Evolutionary conservation across 2,888 invertebrate genomes (phyloP).

Genomic region (Lapara coniferarum): DNA sequence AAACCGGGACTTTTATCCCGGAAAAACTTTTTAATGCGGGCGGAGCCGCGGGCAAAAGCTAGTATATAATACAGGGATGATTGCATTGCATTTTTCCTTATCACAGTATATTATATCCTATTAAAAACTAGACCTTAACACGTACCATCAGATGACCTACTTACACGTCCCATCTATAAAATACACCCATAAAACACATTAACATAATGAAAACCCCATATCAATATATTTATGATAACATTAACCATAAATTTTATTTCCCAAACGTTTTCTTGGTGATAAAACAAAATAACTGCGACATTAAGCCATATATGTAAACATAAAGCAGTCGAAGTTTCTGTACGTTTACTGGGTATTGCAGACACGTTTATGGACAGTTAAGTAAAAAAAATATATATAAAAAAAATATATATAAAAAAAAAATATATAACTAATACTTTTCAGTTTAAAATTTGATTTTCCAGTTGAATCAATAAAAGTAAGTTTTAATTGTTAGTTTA

Average conservation of each 20-base stretch:
- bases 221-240: conserved; percentile 21
- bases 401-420: no score
- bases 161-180: no score
- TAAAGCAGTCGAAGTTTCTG: conserved; percentile 51
- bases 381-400: background rate
- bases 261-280: conserved; percentile 13
- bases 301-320: conserved; percentile 34
- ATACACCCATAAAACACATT: conserved; percentile 20
- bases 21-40: no score
- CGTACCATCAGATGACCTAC: no score
- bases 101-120: no score
- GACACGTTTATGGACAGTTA: conserved; percentile 24
- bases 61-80: no score
- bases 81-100: no score
- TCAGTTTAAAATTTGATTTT: background rate
- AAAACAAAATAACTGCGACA: conserved; percentile 24
- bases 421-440: background rate
- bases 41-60: no score
- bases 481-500: no score
- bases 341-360: conserved; percentile 39
- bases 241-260: conserved; percentile 21
- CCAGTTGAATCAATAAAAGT: no score
- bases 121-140: no score
- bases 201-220: conserved; percentile 15
- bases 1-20: no score